Evolutionary conservation across 2,797 vertebrate species (phyloP).

Genomic region (Chromis chromis): DNA sequence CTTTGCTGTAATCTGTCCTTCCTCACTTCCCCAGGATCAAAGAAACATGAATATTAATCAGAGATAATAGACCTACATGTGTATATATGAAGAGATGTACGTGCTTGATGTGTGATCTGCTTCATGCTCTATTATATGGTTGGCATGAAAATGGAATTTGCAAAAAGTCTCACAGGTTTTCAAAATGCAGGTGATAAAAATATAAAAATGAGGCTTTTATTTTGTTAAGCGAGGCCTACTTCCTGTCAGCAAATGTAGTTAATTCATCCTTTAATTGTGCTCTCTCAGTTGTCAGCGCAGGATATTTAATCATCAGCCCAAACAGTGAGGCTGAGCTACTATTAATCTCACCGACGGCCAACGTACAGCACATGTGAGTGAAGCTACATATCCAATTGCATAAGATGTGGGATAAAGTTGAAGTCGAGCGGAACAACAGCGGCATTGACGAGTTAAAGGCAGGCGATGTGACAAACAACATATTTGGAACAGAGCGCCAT

Average conservation of each 20-base stretch:
- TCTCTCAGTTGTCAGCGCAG: conserved; percentile 1
- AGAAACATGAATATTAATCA: conserved; percentile 55
- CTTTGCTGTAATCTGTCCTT: conserved; percentile 16
- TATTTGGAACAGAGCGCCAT: conserved; percentile 80
- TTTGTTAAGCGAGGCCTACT: conserved; percentile 9
- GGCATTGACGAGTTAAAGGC: conserved; percentile 75
- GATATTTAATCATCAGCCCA: conserved; percentile 30
- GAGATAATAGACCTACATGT: conserved; percentile 36
- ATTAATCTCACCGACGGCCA: conserved; percentile 5
- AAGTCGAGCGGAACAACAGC: conserved; percentile 65
- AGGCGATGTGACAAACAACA: conserved; percentile 81
- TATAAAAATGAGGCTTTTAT: conserved; percentile 29
- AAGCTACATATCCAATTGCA: conserved; percentile 59
- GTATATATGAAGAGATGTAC: conserved; percentile 44
- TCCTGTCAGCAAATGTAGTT: neutral
- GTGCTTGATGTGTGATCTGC: neutral
- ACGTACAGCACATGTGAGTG: conserved; percentile 33
- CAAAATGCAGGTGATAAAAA: neutral
- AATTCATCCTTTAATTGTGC: neutral
- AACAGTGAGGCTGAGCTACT: conserved; percentile 19
- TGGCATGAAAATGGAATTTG: conserved; percentile 35
- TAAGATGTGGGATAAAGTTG: conserved; percentile 77
- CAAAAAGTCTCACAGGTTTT: conserved; percentile 6
- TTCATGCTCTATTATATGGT: conserved; percentile 22
- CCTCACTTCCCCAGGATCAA: conserved; percentile 18